Evolutionary conservation across 2,797 vertebrate species (phyloP).

Genomic region (Rhinogobio ventralis): DNA sequence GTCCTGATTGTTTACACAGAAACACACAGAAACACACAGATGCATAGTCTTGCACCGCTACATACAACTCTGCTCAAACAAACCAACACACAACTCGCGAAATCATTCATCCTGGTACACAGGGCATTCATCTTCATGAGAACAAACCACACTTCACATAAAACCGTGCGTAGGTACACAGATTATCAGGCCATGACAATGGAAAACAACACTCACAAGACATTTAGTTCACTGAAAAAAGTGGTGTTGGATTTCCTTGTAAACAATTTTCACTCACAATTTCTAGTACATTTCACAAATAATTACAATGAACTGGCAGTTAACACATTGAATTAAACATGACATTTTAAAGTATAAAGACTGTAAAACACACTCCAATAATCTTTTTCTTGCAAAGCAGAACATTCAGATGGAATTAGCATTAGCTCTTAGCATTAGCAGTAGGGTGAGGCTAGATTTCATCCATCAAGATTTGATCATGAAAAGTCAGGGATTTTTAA

Average conservation of each 20-base stretch:
- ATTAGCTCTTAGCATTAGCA: not conserved
- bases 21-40: constrained; percentile 30
- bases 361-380: not conserved
- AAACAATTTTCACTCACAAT: not conserved
- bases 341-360: not conserved
- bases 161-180: not conserved
- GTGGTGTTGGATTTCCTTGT: not conserved
- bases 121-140: not conserved
- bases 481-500: not conserved
- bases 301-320: not conserved
- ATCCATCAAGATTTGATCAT: not conserved
- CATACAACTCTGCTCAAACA: constrained; percentile 17
- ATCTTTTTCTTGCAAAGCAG: not conserved
- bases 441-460: not conserved
- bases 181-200: not conserved
- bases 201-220: too few relatives aligned
- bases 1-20: constrained; percentile 62
- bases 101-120: constrained; percentile 5
- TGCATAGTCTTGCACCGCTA: constrained; percentile 51
- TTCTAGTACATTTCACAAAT: not conserved
- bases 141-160: not conserved
- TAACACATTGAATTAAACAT: not conserved
- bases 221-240: not conserved
- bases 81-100: not conserved
- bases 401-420: not conserved